A percentile compares a stretch with the other conserved stretches of the same genome.
phyloP scores from a whole-genome alignment of 2,113 vertebrate genomes.

The Halcyon senegalensis region DNA sequence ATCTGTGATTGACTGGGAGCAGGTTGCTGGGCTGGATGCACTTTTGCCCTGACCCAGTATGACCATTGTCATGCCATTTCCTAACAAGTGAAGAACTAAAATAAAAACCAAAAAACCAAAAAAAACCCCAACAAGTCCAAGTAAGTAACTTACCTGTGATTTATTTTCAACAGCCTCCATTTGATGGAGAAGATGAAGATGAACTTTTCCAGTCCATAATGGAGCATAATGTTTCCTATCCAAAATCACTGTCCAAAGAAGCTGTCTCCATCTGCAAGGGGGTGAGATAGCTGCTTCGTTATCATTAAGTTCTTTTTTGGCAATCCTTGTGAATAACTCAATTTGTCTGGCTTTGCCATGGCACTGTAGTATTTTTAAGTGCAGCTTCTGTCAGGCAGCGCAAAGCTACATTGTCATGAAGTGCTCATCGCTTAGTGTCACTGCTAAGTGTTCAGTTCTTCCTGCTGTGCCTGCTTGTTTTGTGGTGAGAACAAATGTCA shows the following conservation, averaged over 20 bases:
- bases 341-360: not conserved
- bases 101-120: no score
- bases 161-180: constrained; percentile 84
- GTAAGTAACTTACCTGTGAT: not conserved
- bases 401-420: not conserved
- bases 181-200: constrained; percentile 96
- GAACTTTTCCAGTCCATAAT: constrained; percentile 99
- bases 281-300: constrained; percentile 75
- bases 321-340: not conserved
- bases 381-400: not conserved
- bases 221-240: constrained; percentile 98
- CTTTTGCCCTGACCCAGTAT: not conserved
- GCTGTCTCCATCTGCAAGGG: constrained; percentile 98
- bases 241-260: constrained; percentile 96
- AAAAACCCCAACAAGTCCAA: not conserved
- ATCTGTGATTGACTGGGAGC: not conserved
- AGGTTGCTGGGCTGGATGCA: not conserved
- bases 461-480: not conserved
- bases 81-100: not conserved
- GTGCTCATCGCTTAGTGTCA: not conserved
- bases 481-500: constrained; percentile 12
- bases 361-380: not conserved
- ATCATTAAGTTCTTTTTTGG: not conserved
- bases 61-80: not conserved
- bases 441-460: not conserved